phyloP scores from a whole-genome alignment of 2,797 vertebrate species.

The Pangasius krempfi region DNA sequence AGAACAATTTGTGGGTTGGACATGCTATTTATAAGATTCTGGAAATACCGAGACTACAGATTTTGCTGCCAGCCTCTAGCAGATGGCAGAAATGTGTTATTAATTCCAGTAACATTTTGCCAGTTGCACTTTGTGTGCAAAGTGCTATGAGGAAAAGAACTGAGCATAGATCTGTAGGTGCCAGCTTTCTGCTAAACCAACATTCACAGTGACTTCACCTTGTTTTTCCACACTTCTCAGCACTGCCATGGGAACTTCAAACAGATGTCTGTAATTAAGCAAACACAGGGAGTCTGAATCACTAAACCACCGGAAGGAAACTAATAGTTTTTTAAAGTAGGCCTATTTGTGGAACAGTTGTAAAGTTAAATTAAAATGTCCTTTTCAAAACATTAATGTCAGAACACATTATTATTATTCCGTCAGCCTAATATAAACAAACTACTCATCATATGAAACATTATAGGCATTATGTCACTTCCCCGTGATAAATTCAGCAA shows the following conservation, averaged over 20 bases:
- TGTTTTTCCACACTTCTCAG: constrained; percentile 38
- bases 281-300: constrained; percentile 24
- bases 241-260: constrained; percentile 41
- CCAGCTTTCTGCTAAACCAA: constrained; percentile 11
- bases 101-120: constrained; percentile 30
- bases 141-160: not conserved
- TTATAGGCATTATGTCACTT: not conserved
- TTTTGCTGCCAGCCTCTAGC: constrained; percentile 58
- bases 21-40: constrained; percentile 73
- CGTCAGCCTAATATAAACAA: not conserved
- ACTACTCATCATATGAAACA: not conserved
- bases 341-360: constrained; percentile 22
- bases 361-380: constrained; percentile 22
- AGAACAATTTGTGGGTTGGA: constrained; percentile 60
- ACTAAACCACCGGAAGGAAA: constrained; percentile 38
- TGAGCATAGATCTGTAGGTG: not conserved
- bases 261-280: constrained; percentile 39
- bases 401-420: not conserved
- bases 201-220: not conserved
- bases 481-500: not conserved
- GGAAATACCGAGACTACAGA: constrained; percentile 70
- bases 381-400: constrained; percentile 6
- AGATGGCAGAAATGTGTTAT: constrained; percentile 60
- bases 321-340: not conserved
- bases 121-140: constrained; percentile 30